These are phyloP conservation scores for Pharmacophagus antenor DNA, from an alignment of 2,888 invertebrate species.

Conservation along the genomic window DNA sequence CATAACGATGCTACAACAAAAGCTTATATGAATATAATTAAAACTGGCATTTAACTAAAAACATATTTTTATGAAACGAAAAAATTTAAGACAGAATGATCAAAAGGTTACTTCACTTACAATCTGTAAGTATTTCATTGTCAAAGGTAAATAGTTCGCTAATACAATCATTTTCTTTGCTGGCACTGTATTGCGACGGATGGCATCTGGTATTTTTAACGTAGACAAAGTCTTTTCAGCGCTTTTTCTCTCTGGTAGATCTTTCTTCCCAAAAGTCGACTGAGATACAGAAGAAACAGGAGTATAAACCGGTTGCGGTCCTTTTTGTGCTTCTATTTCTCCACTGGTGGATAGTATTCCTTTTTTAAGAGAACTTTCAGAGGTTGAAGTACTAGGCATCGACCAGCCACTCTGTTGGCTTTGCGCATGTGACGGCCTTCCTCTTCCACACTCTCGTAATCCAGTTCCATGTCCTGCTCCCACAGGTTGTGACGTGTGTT, in stretches of 20 bases:
- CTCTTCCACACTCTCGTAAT: not conserved
- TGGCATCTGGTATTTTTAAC: conserved; percentile 55
- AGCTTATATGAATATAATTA: not conserved
- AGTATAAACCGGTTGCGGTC: not conserved
- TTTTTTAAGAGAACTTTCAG: not conserved
- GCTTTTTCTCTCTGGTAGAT: not conserved
- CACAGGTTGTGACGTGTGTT: conserved; percentile 4
- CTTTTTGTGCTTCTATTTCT: not conserved
- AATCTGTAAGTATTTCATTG: conserved; percentile 67
- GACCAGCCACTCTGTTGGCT: not conserved
- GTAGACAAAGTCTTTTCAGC: conserved; percentile 15
- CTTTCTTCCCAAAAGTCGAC: conserved; percentile 18
- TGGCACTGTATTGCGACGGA: conserved; percentile 56
- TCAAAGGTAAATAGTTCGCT: conserved; percentile 84
- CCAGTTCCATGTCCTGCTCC: not conserved
- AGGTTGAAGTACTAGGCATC: not conserved
- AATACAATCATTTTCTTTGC: conserved; percentile 57
- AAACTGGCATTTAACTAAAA: too few relatives aligned
- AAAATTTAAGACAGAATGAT: too few relatives aligned
- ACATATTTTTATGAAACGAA: too few relatives aligned
- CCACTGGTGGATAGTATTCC: not conserved
- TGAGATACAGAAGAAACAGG: conserved; percentile 13
- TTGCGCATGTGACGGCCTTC: not conserved
- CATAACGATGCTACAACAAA: conserved; percentile 86
- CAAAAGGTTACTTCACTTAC: conserved; percentile 48